A percentile compares a stretch with the other conserved stretches of the same genome.
Conservation (phyloP, 2,888 invertebrate species). For the Lithophane ornitopus region DNA sequence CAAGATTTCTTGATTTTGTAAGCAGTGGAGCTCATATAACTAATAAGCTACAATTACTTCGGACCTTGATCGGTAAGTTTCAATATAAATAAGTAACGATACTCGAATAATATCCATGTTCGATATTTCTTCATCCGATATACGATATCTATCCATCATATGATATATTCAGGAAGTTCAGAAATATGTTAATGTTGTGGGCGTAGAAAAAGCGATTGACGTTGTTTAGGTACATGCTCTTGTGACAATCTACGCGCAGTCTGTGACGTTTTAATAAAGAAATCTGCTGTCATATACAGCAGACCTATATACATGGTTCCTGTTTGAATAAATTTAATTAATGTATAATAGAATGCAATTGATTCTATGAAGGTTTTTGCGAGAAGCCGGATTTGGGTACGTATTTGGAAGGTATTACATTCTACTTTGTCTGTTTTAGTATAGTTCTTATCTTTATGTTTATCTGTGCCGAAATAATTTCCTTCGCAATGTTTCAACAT, state of each 20-base stretch:
- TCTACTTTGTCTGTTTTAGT: conserved; percentile 25
- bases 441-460: conserved; percentile 30
- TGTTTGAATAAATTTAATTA: conserved; percentile 69
- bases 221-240: conserved; percentile 33
- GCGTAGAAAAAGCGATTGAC: conserved; percentile 48
- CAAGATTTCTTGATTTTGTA: conserved; percentile 2
- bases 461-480: conserved; percentile 31
- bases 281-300: conserved; percentile 65
- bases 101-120: conserved; percentile 22
- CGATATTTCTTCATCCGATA: conserved; percentile 16
- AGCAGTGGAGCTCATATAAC: neutral
- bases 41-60: conserved; percentile 23
- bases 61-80: conserved; percentile 27
- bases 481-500: conserved; percentile 37
- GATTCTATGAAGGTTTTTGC: conserved; percentile 54
- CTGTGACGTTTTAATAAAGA: conserved; percentile 66
- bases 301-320: conserved; percentile 67
- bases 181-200: conserved; percentile 53
- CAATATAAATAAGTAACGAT: neutral
- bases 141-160: conserved; percentile 20
- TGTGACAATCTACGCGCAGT: conserved; percentile 52
- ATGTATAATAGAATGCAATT: conserved; percentile 35
- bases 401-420: conserved; percentile 32
- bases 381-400: conserved; percentile 45
- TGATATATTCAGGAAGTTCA: conserved; percentile 46